These are phyloP conservation scores for Apteryx mantelli DNA, from an alignment of 2,113 vertebrate species.

Conservation along the genomic window DNA sequence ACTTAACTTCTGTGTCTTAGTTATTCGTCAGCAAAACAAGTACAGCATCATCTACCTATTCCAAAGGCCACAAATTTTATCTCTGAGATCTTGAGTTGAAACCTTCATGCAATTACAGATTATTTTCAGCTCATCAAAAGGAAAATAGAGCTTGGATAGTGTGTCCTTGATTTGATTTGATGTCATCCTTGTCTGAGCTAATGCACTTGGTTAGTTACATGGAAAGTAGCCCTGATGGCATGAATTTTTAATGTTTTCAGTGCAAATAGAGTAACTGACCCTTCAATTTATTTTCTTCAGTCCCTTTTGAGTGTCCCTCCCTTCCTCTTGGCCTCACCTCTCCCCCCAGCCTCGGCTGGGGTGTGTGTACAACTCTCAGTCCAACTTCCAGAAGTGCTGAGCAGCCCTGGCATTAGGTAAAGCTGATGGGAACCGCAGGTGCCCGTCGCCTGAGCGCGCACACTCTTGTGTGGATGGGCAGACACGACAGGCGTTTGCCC, in stretches of 20 bases:
- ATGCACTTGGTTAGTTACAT: neutral
- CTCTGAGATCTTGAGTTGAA: constrained; percentile 12
- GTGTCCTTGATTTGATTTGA: constrained; percentile 25
- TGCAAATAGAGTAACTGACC: neutral
- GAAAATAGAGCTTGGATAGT: constrained; percentile 7
- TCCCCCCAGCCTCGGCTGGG: neutral
- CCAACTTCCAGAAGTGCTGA: fast-evolving
- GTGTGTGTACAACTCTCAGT: neutral
- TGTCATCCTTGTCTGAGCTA: constrained; percentile 37
- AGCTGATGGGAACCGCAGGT: fast-evolving
- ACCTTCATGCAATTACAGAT: constrained; percentile 23
- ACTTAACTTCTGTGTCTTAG: neutral
- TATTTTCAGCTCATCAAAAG: constrained; percentile 31
- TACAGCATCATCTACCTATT: constrained; percentile 1
- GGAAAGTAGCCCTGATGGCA: neutral
- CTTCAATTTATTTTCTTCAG: neutral
- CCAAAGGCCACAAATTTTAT: neutral
- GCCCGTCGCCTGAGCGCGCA: fast-evolving
- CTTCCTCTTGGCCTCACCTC: neutral
- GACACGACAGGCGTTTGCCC: fast-evolving
- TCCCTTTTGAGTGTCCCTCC: neutral
- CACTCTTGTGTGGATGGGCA: neutral
- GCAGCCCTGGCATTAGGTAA: fast-evolving
- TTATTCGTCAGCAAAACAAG: neutral
- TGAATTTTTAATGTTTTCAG: neutral